Conservation (phyloP, 1,140 invertebrate species). For the Drosophila seguyi region DNA sequence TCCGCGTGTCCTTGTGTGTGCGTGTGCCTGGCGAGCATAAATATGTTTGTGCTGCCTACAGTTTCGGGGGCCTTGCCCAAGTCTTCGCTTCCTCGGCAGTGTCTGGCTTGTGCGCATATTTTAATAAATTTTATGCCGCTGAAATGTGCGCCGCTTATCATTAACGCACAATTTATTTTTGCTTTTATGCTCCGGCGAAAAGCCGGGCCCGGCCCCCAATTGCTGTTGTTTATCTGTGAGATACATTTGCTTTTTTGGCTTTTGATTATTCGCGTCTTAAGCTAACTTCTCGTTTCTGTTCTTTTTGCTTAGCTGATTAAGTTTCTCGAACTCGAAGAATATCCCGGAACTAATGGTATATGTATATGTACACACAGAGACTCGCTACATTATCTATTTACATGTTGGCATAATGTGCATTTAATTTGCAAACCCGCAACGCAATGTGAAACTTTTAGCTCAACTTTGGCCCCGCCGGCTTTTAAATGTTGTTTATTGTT, state of each 20-base stretch:
- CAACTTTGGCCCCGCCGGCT: conserved; percentile 72
- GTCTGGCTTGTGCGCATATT: conserved; percentile 73
- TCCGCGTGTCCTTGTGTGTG: conserved; percentile 21
- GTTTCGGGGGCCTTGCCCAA: conserved; percentile 39
- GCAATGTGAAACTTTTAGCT: conserved; percentile 37
- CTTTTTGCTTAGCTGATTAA: conserved; percentile 67
- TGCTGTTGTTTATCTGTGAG: conserved; percentile 75
- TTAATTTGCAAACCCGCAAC: conserved; percentile 77
- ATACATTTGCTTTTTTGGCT: conserved; percentile 83
- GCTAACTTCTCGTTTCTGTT: conserved; percentile 42
- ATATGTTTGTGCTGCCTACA: conserved; percentile 63
- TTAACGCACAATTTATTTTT: conserved; percentile 84
- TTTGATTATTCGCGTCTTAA: conserved; percentile 81
- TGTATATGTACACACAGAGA: conserved; percentile 30
- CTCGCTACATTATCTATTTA: conserved; percentile 77
- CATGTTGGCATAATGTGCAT: conserved; percentile 78
- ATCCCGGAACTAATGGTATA: conserved; percentile 16
- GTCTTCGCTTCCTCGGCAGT: conserved; percentile 31
- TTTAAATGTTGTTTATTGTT: conserved; percentile 83
- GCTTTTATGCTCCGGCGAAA: conserved; percentile 65
- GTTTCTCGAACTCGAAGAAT: conserved; percentile 33
- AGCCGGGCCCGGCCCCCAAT: conserved; percentile 12
- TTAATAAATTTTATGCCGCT: conserved; percentile 83
- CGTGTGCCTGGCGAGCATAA: conserved; percentile 65
- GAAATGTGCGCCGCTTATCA: conserved; percentile 81